Evolutionary conservation across 2,797 vertebrate species (phyloP).

Genomic region (Melanotaenia nigrans): DNA sequence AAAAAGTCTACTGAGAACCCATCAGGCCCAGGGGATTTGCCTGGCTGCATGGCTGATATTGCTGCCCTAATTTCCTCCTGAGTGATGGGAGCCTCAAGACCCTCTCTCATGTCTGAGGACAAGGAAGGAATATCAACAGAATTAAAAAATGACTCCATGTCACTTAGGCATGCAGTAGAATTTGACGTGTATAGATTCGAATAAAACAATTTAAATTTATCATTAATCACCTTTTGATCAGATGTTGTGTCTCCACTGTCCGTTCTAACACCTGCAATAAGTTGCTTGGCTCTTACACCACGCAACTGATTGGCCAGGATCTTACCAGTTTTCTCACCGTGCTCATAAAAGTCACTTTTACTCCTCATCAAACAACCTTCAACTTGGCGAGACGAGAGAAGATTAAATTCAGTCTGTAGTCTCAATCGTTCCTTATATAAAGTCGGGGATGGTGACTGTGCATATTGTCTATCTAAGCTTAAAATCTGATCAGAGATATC

Average conservation of each 20-base stretch:
- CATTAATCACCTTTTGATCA: not conserved
- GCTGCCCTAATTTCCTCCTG: not conserved
- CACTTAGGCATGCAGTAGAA: too few species aligned
- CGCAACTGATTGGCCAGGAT: not conserved
- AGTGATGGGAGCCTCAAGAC: not conserved
- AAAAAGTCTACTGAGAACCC: not conserved
- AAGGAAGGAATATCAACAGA: not conserved
- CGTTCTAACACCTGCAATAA: not conserved
- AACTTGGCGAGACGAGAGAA: conserved; percentile 7
- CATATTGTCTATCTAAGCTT: conserved; percentile 5
- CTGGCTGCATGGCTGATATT: conserved; percentile 1
- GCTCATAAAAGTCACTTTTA: conserved; percentile 3
- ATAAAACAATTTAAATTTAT: not conserved
- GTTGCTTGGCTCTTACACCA: conserved; percentile 1
- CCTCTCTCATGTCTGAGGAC: not conserved
- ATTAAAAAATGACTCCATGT: not conserved
- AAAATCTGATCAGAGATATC: conserved; percentile 2
- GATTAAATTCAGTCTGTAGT: conserved; percentile 18
- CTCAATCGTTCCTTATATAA: conserved; percentile 14
- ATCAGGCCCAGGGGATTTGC: not conserved
- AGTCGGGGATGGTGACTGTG: not conserved
- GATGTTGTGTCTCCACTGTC: not conserved
- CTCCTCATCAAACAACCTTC: not conserved
- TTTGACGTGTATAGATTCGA: not conserved
- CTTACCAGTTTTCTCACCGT: not conserved